Conservation (phyloP, 2,113 vertebrate genomes). For the Rhinoderma darwinii region DNA sequence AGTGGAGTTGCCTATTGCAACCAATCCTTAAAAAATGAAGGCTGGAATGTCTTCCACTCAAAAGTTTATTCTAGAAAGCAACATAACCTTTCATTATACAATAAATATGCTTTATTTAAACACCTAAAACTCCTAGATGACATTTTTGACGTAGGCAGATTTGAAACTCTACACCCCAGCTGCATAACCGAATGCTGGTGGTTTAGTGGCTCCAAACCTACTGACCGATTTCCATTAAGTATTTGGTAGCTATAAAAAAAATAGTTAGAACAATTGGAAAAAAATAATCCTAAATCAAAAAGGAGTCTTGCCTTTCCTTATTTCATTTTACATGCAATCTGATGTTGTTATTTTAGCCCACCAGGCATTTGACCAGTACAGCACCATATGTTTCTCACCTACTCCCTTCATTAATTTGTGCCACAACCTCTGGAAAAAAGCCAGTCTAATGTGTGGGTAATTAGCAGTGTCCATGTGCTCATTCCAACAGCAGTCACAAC, state of each 20-base stretch:
- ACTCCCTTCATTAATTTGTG: constrained; percentile 69
- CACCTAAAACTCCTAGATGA: no score
- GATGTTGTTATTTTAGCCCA: constrained; percentile 67
- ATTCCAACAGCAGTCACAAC: constrained; percentile 56
- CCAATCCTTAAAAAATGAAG: no score
- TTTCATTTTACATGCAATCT: constrained; percentile 63
- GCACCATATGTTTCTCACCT: constrained; percentile 66
- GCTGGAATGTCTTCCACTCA: no score
- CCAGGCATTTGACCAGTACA: constrained; percentile 56
- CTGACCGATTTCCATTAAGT: no score
- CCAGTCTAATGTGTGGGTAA: constrained; percentile 68
- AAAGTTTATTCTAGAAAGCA: no score
- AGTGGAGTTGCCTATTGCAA: no score
- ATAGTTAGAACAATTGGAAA: neutral
- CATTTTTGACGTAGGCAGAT: no score
- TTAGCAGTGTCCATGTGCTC: constrained; percentile 66
- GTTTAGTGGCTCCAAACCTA: no score
- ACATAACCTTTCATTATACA: neutral
- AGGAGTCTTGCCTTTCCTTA: neutral
- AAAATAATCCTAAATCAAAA: neutral
- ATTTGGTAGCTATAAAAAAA: neutral
- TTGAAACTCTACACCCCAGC: no score
- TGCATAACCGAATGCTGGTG: no score
- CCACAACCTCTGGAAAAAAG: constrained; percentile 71
- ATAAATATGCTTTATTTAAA: neutral